These are phyloP conservation scores for Diadegma fenestrale DNA, from an alignment of 2,888 invertebrate genomes.

Conservation along the genomic window DNA sequence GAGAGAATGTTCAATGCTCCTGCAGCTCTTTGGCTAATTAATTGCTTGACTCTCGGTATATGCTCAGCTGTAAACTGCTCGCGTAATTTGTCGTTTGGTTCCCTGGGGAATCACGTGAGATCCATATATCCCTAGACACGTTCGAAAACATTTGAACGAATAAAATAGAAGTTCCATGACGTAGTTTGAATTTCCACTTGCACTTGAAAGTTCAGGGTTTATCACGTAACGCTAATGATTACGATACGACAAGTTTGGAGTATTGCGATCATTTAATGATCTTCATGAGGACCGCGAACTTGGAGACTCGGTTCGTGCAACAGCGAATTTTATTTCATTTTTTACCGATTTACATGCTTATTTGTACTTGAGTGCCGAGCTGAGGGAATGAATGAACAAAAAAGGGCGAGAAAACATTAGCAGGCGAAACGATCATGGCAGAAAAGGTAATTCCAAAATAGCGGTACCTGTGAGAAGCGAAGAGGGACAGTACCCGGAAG, in stretches of 20 bases:
- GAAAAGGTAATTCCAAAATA: conserved; percentile 7
- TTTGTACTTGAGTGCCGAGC: not conserved
- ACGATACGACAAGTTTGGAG: not conserved
- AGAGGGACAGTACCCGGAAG: conserved; percentile 41
- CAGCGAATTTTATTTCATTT: not conserved
- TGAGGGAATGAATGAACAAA: not conserved
- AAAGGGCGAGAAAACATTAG: conserved; percentile 21
- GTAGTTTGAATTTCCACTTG: not conserved
- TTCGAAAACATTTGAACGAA: not conserved
- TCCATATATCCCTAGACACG: not conserved
- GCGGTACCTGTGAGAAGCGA: conserved; percentile 26
- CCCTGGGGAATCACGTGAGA: conserved; percentile 23
- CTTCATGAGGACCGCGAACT: not conserved
- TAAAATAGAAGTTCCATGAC: not conserved
- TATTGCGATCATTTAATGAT: not conserved
- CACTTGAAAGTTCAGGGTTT: not conserved
- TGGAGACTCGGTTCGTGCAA: not conserved
- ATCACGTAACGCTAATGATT: not conserved
- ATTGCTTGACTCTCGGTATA: conserved; percentile 37
- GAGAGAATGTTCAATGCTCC: not conserved
- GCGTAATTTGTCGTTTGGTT: conserved; percentile 40
- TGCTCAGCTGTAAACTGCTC: conserved; percentile 17
- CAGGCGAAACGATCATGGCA: conserved; percentile 35
- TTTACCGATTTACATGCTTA: not conserved
- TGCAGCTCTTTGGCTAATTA: conserved; percentile 57